Percentiles rank a stretch among this genome's conserved stretches.
Evolutionary conservation across 2,797 vertebrate species (phyloP).

Genomic region (Onychomys torridus): DNA sequence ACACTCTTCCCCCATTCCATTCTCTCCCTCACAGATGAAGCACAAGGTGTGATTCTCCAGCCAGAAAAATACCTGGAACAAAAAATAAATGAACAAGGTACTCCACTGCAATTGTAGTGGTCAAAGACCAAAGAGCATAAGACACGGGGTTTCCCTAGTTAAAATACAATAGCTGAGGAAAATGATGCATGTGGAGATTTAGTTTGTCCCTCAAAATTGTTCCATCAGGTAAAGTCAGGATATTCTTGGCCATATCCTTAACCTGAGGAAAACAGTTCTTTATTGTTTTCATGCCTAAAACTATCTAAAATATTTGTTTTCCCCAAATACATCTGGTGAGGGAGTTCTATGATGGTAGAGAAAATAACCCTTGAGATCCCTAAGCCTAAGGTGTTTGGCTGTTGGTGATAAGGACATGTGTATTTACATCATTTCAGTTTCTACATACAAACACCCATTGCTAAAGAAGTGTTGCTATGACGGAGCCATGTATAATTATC

Average conservation of each 20-base stretch:
- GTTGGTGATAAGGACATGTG: neutral
- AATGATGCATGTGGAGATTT: neutral
- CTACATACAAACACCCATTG: neutral
- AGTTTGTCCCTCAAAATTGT: neutral
- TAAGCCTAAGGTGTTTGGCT: neutral
- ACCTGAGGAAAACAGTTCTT: neutral
- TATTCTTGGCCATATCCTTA: conserved; percentile 8
- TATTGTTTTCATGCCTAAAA: conserved; percentile 39
- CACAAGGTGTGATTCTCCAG: conserved; percentile 86
- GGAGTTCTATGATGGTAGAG: neutral
- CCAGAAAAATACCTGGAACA: conserved; percentile 81
- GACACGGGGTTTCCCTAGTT: neutral
- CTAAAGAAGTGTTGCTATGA: conserved; percentile 85
- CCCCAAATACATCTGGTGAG: conserved; percentile 1
- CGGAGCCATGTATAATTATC: conserved; percentile 80
- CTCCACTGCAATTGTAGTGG: neutral
- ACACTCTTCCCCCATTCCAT: neutral
- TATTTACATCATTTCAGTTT: conserved; percentile 82
- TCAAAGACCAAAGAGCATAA: neutral
- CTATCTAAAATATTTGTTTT: conserved; percentile 38
- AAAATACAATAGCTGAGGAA: neutral
- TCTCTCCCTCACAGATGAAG: conserved; percentile 83
- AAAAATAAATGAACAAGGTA: conserved; percentile 82
- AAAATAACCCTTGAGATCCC: neutral
- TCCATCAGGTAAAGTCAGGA: conserved; percentile 16